Evolutionary conservation across 1,140 invertebrate species (phyloP).

Genomic region (Zaprionus davidi): DNA sequence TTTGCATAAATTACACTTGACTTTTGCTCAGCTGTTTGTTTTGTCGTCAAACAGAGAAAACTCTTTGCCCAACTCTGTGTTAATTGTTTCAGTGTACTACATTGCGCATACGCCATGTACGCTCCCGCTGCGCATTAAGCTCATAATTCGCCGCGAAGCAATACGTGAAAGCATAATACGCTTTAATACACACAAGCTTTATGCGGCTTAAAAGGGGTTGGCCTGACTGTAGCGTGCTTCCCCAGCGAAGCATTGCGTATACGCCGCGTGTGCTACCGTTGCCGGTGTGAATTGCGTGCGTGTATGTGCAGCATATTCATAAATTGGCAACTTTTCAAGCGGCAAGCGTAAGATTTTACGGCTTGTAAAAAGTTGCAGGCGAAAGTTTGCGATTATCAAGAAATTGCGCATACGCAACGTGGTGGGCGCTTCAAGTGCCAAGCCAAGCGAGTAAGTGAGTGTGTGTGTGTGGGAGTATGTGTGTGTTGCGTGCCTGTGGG

Average conservation of each 20-base stretch:
- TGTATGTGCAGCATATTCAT: conserved; percentile 27
- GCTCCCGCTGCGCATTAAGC: not conserved
- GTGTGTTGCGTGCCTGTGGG: not conserved
- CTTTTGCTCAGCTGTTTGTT: not conserved
- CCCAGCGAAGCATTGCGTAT: conserved; percentile 34
- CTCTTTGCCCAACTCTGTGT: conserved; percentile 1
- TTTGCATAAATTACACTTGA: conserved; percentile 17
- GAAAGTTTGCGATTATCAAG: conserved; percentile 31
- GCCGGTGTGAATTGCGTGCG: not conserved
- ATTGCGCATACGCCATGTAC: conserved; percentile 5
- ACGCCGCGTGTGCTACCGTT: conserved; percentile 36
- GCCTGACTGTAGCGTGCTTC: not conserved
- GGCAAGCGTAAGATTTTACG: conserved; percentile 31
- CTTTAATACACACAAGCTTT: conserved; percentile 4
- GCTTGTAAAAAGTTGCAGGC: conserved; percentile 25
- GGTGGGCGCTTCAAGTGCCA: not conserved
- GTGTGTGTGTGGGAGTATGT: too few relatives aligned
- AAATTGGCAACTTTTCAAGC: conserved; percentile 37
- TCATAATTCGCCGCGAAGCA: not conserved
- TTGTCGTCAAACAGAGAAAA: not conserved
- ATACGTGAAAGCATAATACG: conserved; percentile 4
- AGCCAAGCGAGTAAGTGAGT: not conserved
- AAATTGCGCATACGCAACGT: conserved; percentile 20
- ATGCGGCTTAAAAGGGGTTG: conserved; percentile 11
- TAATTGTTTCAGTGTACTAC: conserved; percentile 6